These are phyloP conservation scores for Synanceia verrucosa DNA, from an alignment of 2,797 vertebrate species.

Conservation along the genomic window DNA sequence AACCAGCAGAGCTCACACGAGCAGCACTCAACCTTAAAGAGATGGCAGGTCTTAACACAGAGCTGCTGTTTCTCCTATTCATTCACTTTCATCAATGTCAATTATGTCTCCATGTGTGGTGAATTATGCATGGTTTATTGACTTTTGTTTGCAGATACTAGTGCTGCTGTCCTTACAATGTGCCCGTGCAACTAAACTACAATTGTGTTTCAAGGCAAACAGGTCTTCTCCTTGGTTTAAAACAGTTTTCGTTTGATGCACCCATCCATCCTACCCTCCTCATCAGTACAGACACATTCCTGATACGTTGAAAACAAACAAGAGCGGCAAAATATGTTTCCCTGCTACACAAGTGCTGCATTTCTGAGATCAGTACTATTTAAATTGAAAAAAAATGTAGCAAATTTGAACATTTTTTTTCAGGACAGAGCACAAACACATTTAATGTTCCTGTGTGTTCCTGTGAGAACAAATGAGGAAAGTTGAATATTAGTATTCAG, in stretches of 20 bases:
- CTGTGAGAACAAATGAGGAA: not conserved
- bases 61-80: not conserved
- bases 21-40: not conserved
- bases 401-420: not conserved
- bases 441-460: not conserved
- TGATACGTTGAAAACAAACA: not conserved
- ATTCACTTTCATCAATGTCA: not conserved
- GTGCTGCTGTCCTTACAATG: not conserved
- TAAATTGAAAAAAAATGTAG: not conserved
- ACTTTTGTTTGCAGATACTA: not conserved
- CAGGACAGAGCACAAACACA: not conserved
- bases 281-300: not conserved
- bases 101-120: not conserved
- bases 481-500: not conserved
- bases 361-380: not conserved
- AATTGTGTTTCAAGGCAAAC: no score
- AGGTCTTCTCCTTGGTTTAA: no score
- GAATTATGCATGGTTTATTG: slow-evolving; percentile 1
- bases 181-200: not conserved
- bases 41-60: not conserved
- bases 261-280: no score
- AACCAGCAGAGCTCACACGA: slow-evolving; percentile 9
- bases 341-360: not conserved
- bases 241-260: no score
- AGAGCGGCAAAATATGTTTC: not conserved